Evolutionary conservation across 1,140 invertebrate species (phyloP), one percentile per base, ranked within the genome.

Genomic region (Chironomus tepperi): DNA sequence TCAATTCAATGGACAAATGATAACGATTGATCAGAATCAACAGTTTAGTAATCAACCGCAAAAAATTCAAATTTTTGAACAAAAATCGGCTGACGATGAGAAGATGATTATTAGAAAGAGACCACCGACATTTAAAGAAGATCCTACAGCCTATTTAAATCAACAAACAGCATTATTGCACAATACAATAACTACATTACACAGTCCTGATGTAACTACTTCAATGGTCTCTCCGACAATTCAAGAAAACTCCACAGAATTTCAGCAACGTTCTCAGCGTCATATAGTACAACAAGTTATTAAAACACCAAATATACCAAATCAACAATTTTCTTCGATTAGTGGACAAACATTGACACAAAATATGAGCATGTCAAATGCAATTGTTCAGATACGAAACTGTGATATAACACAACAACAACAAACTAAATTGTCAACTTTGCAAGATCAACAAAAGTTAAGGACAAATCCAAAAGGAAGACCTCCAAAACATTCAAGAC

Each of bases 91-190:
- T 42, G 73, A 57, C 24, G 43, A 67, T 74, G 73, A 76, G 65
- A 79, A 79, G 3, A 81, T 77, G 0, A 79, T 79, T 6, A 80
- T 76, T 77, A 83, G 76, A 75, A 81, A 75, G 47, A 75, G 81
- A n/a, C 84, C 84, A 75, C 90, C 89, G 1, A 91, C 89, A 47
- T 95, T 95, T 78, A 89, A 95, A 84, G 93, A 96, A 77, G 93
- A 96, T 82, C 93, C 93, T 0, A 94, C 89, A 79, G 93, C 91
- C 5, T 96, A 95, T 83, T 83, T 96, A 74, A 91, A 92, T 6
- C 93, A 94, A 78, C 93, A 94, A 79, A 94, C 93, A 1, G 91
- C 91, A 34, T 79, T 94, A 75, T 78, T 95, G 34, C 93, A 95
- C 77, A 93, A 88, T 79, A 93, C 92, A 9, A 94, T 94, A 64